Base-by-base conservation (phyloP, 2,797 vertebrate genomes). In the Pangasius sanitwongsei region DNA sequence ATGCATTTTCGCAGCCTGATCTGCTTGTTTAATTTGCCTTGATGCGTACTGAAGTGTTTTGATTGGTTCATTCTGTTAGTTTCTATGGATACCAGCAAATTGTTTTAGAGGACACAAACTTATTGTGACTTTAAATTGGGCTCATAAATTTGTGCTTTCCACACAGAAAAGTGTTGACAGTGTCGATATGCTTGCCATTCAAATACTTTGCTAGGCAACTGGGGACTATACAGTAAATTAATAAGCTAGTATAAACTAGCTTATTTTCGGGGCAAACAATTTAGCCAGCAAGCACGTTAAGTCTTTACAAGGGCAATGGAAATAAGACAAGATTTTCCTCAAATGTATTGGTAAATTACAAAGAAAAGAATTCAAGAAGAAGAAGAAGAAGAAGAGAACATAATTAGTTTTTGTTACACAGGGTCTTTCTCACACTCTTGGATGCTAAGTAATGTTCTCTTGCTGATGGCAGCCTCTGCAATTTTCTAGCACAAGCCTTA, bases 51-150 rank as follows among this genome's bases (percentile, higher is more conserved):
- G 25, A 63, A 63, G 13, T 1, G 3, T 57, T 81, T 25, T 37
- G n/a, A 50, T 80, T 55, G 28, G 6, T 31, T 55, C 6, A 2
- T 55, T 53, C 5, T n/a, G 7, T 80, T 80, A 80, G 77, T 81
- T 59, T 59, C 78, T 81, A 81, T 59, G 78, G 78, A 37, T 83
- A 44, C 81, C 25, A 48, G 82, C 28, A 3, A 65, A 20, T 65
- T 63, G 13, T 41, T 83, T 63, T 44, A 83, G 23, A 37, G 31
- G 31, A 65, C 81, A n/a, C 12, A 83, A 83, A 48, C 34, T 2
- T 41, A 61, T 82, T 82, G 80, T 61, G 55, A 25, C 34, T 83
- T 83, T 1, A 65, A 18, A 83, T n/a, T 83, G 59, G 48, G 25
- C 23, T 61, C 80, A 13, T 59, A 59, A 81, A 83, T 61, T 41